Percentiles rank a stretch among this genome's conserved stretches.
Evolutionary conservation across 1,140 invertebrate species (phyloP).

Genomic region (Zaprionus ghesquierei): DNA sequence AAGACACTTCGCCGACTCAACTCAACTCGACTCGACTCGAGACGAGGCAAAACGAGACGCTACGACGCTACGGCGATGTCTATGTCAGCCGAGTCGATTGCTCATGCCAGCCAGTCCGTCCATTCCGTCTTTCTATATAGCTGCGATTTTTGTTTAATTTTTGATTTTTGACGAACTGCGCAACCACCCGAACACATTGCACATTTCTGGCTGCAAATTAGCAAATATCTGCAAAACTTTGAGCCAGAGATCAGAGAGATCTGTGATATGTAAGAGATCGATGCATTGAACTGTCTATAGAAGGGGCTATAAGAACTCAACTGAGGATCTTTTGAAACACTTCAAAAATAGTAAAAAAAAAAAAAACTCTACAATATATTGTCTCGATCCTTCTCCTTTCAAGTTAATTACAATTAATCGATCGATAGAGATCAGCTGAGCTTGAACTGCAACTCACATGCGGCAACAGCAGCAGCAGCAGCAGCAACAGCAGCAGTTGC

Average conservation of each 20-base stretch:
- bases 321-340: no score
- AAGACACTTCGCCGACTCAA: background rate
- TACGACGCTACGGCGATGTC: no score
- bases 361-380: background rate
- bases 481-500: slow-evolving; percentile 4
- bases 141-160: slow-evolving; percentile 53
- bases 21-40: background rate
- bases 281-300: background rate
- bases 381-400: background rate
- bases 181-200: slow-evolving; percentile 51
- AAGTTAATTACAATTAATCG: slow-evolving; percentile 9
- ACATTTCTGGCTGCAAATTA: slow-evolving; percentile 49
- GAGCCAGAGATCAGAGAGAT: slow-evolving; percentile 10
- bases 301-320: background rate
- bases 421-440: slow-evolving; percentile 52
- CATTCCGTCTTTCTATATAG: slow-evolving; percentile 1
- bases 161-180: slow-evolving; percentile 35
- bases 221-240: slow-evolving; percentile 50
- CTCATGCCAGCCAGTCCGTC: background rate
- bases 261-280: slow-evolving; percentile 27
- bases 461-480: slow-evolving; percentile 5
- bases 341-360: no score
- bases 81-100: slow-evolving; percentile 24
- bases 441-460: slow-evolving; percentile 3
- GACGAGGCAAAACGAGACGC: slow-evolving; percentile 1